Evolutionary conservation across 1,140 invertebrate species (phyloP).

Genomic region (Pseudomyrmex flavicornis): DNA sequence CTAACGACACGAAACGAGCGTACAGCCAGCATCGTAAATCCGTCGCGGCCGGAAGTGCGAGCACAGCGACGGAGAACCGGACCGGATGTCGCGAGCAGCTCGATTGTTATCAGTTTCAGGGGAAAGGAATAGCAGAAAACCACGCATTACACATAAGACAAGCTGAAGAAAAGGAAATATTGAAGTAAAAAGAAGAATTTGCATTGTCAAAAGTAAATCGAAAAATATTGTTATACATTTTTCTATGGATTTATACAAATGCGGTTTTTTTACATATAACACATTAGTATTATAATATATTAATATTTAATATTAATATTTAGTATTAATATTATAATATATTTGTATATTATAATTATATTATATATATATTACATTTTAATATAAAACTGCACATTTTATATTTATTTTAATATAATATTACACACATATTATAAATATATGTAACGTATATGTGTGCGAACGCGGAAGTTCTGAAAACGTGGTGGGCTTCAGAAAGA

Average conservation of each 20-base stretch:
- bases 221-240: too few species aligned
- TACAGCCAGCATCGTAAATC: conserved; percentile 68
- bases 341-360: neutral
- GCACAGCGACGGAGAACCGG: neutral
- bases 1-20: conserved; percentile 70
- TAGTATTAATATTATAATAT: too few species aligned
- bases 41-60: conserved; percentile 62
- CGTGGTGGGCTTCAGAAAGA: neutral
- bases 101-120: conserved; percentile 10
- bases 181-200: neutral
- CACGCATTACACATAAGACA: neutral
- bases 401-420: too few species aligned
- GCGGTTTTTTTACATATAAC: too few species aligned
- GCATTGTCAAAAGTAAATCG: too few species aligned
- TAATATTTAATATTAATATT: neutral
- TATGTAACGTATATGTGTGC: neutral
- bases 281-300: too few species aligned
- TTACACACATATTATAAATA: neutral
- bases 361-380: too few species aligned
- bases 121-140: neutral
- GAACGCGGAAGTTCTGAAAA: neutral
- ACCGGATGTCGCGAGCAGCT: conserved; percentile 34
- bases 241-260: too few species aligned
- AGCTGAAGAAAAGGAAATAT: neutral
- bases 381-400: neutral